These are phyloP conservation scores for Enteromius anoplus DNA, from an alignment of 2,797 vertebrate species.

Conservation along the genomic window DNA sequence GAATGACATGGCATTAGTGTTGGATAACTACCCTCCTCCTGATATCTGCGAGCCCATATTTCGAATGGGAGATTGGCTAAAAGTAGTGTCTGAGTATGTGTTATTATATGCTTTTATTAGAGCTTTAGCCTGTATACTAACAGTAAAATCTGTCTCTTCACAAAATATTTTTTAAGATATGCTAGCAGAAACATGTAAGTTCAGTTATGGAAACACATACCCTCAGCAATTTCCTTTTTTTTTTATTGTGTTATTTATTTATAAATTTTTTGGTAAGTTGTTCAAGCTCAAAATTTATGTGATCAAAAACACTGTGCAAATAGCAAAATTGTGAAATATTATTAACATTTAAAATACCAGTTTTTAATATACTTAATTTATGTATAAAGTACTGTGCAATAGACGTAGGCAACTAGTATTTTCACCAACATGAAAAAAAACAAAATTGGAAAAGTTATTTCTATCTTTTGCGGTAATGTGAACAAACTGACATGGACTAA, in stretches of 20 bases:
- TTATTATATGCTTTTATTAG: neutral
- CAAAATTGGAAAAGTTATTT: too few species aligned
- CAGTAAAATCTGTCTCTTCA: neutral
- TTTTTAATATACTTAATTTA: neutral
- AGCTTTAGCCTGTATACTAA: neutral
- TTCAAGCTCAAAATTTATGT: neutral
- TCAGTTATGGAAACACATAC: neutral
- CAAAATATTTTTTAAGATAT: neutral
- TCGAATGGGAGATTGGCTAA: conserved; percentile 82
- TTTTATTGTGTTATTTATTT: too few species aligned
- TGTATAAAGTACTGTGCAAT: too few species aligned
- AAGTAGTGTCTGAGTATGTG: conserved; percentile 84
- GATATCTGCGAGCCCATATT: conserved; percentile 85
- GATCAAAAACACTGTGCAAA: neutral
- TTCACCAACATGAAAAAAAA: too few species aligned
- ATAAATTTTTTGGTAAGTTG: too few species aligned
- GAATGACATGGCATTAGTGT: conserved; percentile 63
- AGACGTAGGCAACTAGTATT: too few species aligned
- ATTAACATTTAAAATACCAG: neutral
- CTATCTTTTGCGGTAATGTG: too few species aligned
- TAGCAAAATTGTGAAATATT: neutral
- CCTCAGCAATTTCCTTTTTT: neutral
- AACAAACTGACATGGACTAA: too few species aligned
- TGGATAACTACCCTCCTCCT: conserved; percentile 82
- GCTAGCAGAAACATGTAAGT: neutral